phyloP scores from a whole-genome alignment of 2,113 vertebrate species.

The Oryctolagus cuniculus region DNA sequence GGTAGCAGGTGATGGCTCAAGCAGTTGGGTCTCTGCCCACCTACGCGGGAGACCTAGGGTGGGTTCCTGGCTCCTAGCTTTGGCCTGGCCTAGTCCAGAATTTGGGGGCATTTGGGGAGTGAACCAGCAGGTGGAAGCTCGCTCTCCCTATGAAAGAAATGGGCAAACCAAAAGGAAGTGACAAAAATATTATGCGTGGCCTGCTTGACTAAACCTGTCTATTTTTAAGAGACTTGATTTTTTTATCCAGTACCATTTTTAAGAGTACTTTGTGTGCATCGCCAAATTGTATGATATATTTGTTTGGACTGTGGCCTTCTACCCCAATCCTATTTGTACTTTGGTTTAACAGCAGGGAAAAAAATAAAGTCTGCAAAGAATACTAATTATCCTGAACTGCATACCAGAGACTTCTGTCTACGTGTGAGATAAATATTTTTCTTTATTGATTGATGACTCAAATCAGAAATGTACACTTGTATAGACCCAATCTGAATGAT shows the following conservation, averaged over 20 bases:
- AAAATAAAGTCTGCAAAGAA: slow-evolving; percentile 33
- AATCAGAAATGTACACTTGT: not conserved
- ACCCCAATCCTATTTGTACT: not conserved
- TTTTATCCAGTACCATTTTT: slow-evolving; percentile 34
- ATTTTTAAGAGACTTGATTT: not conserved
- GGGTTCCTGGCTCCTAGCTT: too few species aligned
- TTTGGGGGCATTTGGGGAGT: too few species aligned
- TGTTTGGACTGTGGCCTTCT: not conserved
- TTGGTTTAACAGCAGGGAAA: not conserved
- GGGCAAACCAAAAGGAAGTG: slow-evolving; percentile 29
- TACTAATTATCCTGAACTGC: not conserved
- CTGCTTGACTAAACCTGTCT: not conserved
- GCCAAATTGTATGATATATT: not conserved
- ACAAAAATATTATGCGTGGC: not conserved
- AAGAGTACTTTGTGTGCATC: slow-evolving; percentile 23
- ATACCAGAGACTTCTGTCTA: slow-evolving; percentile 13
- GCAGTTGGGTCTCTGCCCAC: too few species aligned
- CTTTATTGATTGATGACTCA: slow-evolving; percentile 23
- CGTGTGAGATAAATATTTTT: not conserved
- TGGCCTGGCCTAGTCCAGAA: too few species aligned
- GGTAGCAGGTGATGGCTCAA: too few species aligned
- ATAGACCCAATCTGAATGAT: not conserved
- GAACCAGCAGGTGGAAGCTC: too few species aligned
- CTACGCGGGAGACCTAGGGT: too few species aligned
- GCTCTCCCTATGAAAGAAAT: too few species aligned